Evolutionary conservation across 2,113 vertebrate genomes (phyloP), one percentile per base, ranked within the genome.

Genomic region (Meleagris gallopavo): DNA sequence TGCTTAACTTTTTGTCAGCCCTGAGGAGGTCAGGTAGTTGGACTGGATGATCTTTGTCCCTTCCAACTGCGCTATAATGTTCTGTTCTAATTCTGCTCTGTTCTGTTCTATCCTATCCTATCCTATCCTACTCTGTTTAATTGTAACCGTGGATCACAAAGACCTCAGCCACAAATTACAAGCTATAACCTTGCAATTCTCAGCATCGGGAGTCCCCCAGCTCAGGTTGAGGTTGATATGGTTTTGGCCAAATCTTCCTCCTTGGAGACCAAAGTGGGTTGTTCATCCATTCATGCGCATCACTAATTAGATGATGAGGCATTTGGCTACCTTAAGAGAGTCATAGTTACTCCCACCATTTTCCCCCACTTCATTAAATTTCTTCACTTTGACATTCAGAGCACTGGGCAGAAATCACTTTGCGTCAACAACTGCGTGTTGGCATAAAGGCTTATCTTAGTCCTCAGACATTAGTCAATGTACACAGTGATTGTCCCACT

Each of bases 151-250:
- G 19, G 88, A 69, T 36, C 48, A 34, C 0, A 0, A 0, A 61
- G 36, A 24, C 32, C 78, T 72, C 36, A n/a, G 40, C 21, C 45
- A 46, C 61, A 77, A 83, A 60, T 38, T 2, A 36, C 1, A 0
- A 40, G 9, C 14, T 41, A 7, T 4, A 13, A 13, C 52, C 4
- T 64, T 15, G 27, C 9, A 6, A 17, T 32, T 43, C 34, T 50
- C 21, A 29, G 32, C n/a, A 77, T 12, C 40, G 4, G 65, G 0
- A 30, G 12, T 8, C n/a, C 27, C 9, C 16, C 5, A 3, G 2
- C 8, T 11, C 36, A 15, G 36, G 13, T 6, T 3, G 55, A 65
- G 73, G 69, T 22, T 0, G 50, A 10, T 5, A 34, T 0, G 5
- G 24, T 52, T 50, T 4, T 9, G 41, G 67, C 21, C 43, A 72